phyloP scores from a whole-genome alignment of 2,797 vertebrate genomes.

The Aselliscus stoliczkanus region DNA sequence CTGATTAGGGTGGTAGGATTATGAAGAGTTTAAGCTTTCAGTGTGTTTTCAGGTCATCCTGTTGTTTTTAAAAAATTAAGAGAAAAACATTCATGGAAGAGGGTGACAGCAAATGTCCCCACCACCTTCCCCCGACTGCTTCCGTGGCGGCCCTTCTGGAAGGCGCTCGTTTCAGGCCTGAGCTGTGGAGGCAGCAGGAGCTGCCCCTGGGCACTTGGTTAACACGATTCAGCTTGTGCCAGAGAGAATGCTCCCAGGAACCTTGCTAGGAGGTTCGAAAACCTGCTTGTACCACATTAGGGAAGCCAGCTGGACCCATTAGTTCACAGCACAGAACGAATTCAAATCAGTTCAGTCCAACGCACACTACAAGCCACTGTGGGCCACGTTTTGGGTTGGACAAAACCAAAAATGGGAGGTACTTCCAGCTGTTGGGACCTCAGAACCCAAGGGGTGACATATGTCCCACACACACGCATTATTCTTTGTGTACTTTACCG shows the following conservation, averaged over 20 bases:
- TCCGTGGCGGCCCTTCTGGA: not conserved
- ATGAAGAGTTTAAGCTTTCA: not conserved
- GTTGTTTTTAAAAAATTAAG: not conserved
- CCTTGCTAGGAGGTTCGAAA: not conserved
- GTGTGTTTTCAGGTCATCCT: not conserved
- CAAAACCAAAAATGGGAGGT: fast-evolving
- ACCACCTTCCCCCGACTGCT: not conserved
- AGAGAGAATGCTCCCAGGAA: not conserved
- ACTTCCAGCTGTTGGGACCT: not conserved
- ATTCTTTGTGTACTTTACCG: constrained; percentile 78
- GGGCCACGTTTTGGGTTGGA: not conserved
- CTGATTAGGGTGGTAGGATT: too few species aligned
- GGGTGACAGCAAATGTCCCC: too few species aligned
- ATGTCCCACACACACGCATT: fast-evolving
- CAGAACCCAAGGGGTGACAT: not conserved
- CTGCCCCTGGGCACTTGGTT: not conserved
- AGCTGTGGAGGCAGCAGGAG: not conserved
- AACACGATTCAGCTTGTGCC: not conserved
- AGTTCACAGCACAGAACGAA: not conserved
- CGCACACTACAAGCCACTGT: fast-evolving
- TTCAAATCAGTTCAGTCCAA: not conserved
- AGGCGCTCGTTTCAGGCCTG: not conserved
- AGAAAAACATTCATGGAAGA: not conserved
- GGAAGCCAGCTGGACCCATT: too few species aligned
- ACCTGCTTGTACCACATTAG: not conserved